Evolutionary conservation across 2,797 vertebrate genomes (phyloP).

Genomic region (Urosaurus nigricauda): DNA sequence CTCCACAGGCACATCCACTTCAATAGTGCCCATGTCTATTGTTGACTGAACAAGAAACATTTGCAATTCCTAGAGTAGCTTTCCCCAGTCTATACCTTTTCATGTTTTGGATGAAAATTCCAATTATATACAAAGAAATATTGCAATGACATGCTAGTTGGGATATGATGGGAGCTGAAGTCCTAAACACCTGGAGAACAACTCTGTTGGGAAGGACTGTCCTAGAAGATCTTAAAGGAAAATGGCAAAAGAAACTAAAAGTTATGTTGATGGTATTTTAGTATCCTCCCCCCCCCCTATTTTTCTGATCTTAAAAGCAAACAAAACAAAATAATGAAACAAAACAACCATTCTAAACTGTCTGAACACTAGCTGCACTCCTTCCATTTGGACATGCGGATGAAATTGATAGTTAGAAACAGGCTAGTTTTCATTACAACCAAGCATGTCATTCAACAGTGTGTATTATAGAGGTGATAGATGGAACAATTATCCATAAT

Average conservation of each 20-base stretch:
- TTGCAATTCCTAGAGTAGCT: neutral
- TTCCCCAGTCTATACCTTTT: neutral
- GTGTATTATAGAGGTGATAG: conserved; percentile 34
- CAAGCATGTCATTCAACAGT: conserved; percentile 47
- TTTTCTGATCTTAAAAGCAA: neutral
- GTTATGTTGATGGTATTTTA: neutral
- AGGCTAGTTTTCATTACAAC: conserved; percentile 49
- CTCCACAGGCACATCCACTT: neutral
- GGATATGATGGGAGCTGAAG: neutral
- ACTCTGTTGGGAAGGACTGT: neutral
- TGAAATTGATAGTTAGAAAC: conserved; percentile 47
- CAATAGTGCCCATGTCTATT: neutral
- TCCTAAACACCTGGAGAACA: neutral
- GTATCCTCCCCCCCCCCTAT: neutral
- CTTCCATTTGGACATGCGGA: conserved; percentile 46
- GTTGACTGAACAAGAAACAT: neutral
- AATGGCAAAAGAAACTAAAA: neutral
- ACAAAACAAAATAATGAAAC: neutral
- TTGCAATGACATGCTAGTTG: neutral
- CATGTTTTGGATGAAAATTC: neutral
- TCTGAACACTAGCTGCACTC: conserved; percentile 34
- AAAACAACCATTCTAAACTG: neutral
- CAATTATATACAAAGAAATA: too few relatives aligned
- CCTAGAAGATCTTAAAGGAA: neutral
- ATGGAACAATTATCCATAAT: conserved; percentile 52